Base-by-base conservation (phyloP, 2,797 vertebrate species). In the Alfaro cultratus region DNA sequence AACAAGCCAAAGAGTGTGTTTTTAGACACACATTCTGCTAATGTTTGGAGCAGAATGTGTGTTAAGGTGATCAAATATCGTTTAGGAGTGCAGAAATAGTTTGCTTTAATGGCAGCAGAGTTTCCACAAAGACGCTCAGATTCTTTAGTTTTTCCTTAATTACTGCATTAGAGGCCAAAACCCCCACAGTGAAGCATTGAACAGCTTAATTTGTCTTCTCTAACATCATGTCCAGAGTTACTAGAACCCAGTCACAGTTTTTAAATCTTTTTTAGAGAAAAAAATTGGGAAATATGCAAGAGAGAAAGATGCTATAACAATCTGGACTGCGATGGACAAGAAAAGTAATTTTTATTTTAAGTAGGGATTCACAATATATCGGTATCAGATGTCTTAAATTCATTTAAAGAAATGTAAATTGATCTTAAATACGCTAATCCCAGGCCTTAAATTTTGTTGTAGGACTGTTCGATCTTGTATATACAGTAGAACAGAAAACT, bases 41-140 rank as follows among this genome's bases (percentile, higher is more conserved):
- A 71, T n/a, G 46, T 82, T 41, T 60, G 45, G 73, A 57, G 77
- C 43, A 64, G 57, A 18, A 64, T 34, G 34, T 26, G 15, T 62
- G 41, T 36, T 29, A 57, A 71, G 5, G 46, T 23, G 5, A 82
- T 83, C 49, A 77, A 73, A 76, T 76, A 73, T 75, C 23, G 8
- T 68, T 41, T 36, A 43, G 62, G 29, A 31, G 26, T 41, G 13
- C 57, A 73, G 6, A 36, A 26, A n/a, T 60, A 64, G 13, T 39
- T 78, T 72, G 53, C 21, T 15, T 36, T 60, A 11, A 55, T 72
- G 5, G 23, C 5, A 23, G 41, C 18, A n/a, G 23, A 57, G 34
- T 57, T 46, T 45, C 18, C 21, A 12, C 41, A 46, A 3, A 34
- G 41, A 73, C 26, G 9, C 51, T 41, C 68, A 57, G 12, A 31